Percentiles rank a stretch among this genome's conserved stretches.
Conservation (phyloP, 2,888 invertebrate species). For the Eristalis pertinax region DNA sequence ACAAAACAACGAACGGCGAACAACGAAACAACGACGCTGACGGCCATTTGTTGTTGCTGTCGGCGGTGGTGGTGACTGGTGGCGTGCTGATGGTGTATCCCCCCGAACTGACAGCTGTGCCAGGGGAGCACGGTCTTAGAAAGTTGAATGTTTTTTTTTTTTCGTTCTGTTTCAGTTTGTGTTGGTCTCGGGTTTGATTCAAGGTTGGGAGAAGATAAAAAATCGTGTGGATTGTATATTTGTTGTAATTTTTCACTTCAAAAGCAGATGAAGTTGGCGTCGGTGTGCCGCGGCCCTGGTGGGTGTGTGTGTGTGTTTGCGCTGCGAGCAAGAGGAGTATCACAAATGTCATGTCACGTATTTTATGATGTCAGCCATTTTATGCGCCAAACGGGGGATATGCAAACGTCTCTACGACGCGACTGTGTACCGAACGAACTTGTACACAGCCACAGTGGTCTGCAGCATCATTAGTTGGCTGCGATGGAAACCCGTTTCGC, state of each 20-base stretch:
- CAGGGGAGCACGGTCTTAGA: slow-evolving; percentile 44
- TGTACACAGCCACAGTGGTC: not conserved
- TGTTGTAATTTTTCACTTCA: slow-evolving; percentile 1
- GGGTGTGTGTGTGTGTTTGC: not conserved
- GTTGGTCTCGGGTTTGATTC: slow-evolving; percentile 34
- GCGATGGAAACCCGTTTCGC: not conserved
- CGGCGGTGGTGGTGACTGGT: not conserved
- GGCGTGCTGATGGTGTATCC: slow-evolving; percentile 36
- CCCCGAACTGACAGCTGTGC: slow-evolving; percentile 22
- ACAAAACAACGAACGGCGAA: slow-evolving; percentile 14
- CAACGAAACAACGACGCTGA: not conserved
- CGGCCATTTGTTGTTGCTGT: slow-evolving; percentile 1
- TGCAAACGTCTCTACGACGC: not conserved
- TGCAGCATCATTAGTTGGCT: not conserved
- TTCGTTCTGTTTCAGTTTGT: slow-evolving; percentile 33
- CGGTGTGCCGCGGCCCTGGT: not conserved
- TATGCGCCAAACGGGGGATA: slow-evolving; percentile 1
- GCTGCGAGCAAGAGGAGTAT: slow-evolving; percentile 10
- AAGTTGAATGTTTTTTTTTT: slow-evolving; percentile 66
- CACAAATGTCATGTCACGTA: slow-evolving; percentile 40
- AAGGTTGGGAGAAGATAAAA: slow-evolving; percentile 46
- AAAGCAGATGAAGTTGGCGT: not conserved
- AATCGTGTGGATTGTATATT: not conserved
- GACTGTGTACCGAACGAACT: not conserved
- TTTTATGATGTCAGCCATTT: slow-evolving; percentile 26